These are phyloP conservation scores for Drosophila navojoa DNA, from an alignment of 1,140 invertebrate species.

Conservation along the genomic window DNA sequence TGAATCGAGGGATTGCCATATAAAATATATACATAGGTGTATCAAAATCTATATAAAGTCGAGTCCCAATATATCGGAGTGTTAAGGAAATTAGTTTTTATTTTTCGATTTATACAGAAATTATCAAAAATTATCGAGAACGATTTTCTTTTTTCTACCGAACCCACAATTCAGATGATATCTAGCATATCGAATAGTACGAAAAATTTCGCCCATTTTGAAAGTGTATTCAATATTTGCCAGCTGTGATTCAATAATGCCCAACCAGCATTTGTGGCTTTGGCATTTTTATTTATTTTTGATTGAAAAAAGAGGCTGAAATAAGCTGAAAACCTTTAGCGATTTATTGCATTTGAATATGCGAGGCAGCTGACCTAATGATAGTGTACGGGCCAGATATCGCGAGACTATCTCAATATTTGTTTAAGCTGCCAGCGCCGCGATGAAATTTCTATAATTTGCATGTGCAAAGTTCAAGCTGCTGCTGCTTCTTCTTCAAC, in stretches of 20 bases:
- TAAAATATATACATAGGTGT: no score
- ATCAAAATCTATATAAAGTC: no score
- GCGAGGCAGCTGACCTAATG: slow-evolving; percentile 58
- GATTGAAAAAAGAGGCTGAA: not conserved
- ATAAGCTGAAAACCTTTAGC: slow-evolving; percentile 4
- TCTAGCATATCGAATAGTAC: no score
- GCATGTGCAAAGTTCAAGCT: slow-evolving; percentile 47
- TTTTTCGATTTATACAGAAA: no score
- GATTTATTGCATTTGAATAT: slow-evolving; percentile 76
- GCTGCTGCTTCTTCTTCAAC: not conserved
- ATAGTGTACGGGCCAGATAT: slow-evolving; percentile 49
- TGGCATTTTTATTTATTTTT: slow-evolving; percentile 1
- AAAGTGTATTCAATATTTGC: not conserved
- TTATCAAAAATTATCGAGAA: no score
- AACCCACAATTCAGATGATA: no score
- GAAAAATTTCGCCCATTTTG: no score
- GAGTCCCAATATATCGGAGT: no score
- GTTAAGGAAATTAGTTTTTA: no score
- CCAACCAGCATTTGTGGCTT: not conserved
- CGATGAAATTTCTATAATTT: slow-evolving; percentile 79
- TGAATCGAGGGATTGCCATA: no score
- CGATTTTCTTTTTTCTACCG: no score
- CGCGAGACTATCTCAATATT: slow-evolving; percentile 63
- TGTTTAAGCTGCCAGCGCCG: slow-evolving; percentile 46
- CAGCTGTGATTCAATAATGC: no score